phyloP scores from a whole-genome alignment of 30 jellyfish, hydroid and myxozoan genomes.

The Cassiopea xamachana region DNA sequence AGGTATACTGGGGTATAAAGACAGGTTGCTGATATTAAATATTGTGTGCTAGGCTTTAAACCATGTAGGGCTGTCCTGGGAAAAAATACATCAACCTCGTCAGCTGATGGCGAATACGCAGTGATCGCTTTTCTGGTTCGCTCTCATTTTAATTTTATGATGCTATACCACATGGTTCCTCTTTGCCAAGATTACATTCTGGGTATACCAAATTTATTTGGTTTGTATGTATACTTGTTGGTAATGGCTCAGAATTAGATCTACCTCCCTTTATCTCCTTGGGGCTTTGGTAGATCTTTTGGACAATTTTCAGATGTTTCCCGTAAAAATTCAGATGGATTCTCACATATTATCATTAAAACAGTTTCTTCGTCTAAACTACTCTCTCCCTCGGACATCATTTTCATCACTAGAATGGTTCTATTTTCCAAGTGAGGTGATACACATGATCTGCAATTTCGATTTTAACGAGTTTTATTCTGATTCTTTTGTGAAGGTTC shows the following conservation, averaged over 20 bases:
- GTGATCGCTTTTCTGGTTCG: neutral
- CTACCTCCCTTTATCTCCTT: neutral
- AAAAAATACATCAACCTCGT: neutral
- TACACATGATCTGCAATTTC: conserved; percentile 15
- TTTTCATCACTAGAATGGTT: neutral
- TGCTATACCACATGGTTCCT: neutral
- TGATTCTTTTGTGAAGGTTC: neutral
- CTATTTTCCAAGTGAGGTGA: conserved; percentile 13
- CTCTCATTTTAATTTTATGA: neutral
- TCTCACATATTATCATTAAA: neutral
- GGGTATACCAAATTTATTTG: neutral
- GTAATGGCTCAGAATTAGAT: neutral
- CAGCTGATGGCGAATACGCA: conserved; percentile 25
- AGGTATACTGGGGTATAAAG: conserved; percentile 2
- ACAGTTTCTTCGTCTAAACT: conserved; percentile 26
- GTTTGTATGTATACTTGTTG: neutral
- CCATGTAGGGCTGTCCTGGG: conserved; percentile 20
- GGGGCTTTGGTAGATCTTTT: neutral
- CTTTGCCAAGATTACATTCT: conserved; percentile 1
- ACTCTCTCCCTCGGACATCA: neutral
- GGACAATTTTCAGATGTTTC: neutral
- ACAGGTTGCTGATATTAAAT: neutral
- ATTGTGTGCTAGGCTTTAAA: neutral
- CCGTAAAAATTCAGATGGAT: conserved; percentile 1
- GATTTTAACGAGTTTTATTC: neutral